Conservation (phyloP, 2,888 invertebrate genomes). For the Eudasyphora cyanicolor region DNA sequence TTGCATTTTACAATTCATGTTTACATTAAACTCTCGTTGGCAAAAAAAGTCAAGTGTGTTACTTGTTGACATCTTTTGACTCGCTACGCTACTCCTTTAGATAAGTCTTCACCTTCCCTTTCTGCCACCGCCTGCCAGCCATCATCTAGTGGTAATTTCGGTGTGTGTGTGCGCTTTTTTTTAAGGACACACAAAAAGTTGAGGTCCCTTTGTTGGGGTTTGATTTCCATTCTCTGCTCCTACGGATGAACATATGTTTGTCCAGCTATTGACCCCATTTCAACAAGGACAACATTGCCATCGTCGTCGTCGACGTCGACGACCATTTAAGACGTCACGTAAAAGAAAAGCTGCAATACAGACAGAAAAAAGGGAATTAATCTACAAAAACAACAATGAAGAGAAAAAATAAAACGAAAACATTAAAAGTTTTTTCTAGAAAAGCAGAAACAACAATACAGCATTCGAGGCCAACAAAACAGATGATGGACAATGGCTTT, state of each 20-base stretch:
- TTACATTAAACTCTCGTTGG: background rate
- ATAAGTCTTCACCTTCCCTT: too few species aligned
- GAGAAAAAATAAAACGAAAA: too few species aligned
- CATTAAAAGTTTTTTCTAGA: background rate
- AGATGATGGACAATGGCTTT: background rate
- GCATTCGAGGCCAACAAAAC: background rate
- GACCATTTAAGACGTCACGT: background rate
- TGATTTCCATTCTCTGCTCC: too few species aligned
- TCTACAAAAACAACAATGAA: background rate
- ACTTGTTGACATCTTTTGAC: conserved; percentile 7
- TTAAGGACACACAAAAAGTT: background rate
- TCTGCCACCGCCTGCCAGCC: too few species aligned
- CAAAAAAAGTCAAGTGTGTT: conserved; percentile 7
- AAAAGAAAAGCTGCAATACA: background rate
- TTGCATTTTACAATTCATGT: background rate
- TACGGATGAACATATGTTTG: background rate
- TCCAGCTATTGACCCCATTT: background rate
- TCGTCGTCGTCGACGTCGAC: too few species aligned
- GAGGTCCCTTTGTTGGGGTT: background rate
- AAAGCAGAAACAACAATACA: background rate
- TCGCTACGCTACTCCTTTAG: background rate
- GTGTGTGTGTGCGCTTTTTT: too few species aligned
- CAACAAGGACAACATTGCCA: background rate
- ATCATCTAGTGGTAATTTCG: too few species aligned
- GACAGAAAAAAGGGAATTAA: background rate